phyloP scores from a whole-genome alignment of 2,888 invertebrate species.

The Agrotis puta region DNA sequence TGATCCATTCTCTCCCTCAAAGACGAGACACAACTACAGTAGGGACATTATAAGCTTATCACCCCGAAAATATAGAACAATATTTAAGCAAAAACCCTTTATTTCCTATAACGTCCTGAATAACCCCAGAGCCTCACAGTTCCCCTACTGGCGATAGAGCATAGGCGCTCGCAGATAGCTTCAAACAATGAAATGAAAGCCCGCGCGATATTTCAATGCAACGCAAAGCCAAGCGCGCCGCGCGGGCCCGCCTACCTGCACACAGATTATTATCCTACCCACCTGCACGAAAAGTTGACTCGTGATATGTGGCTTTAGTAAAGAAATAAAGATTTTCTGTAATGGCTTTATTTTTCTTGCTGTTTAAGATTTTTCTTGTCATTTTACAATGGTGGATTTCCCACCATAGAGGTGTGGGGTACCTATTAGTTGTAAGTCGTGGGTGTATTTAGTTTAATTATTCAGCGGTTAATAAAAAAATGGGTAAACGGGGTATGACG shows the following conservation, averaged over 20 bases:
- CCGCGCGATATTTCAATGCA: slow-evolving; percentile 78
- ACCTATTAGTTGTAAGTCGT: no score
- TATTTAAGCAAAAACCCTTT: background rate
- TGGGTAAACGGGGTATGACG: no score
- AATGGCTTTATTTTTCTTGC: slow-evolving; percentile 17
- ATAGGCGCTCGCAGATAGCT: slow-evolving; percentile 77
- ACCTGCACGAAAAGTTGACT: slow-evolving; percentile 43
- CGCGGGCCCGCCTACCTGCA: slow-evolving; percentile 62
- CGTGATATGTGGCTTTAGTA: slow-evolving; percentile 18
- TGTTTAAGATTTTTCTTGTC: background rate
- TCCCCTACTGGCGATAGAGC: slow-evolving; percentile 63
- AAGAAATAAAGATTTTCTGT: slow-evolving; percentile 21
- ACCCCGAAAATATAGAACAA: no score
- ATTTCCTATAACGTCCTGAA: slow-evolving; percentile 14
- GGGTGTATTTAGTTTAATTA: no score
- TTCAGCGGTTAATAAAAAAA: no score
- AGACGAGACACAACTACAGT: no score
- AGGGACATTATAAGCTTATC: no score
- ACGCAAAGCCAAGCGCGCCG: slow-evolving; percentile 63
- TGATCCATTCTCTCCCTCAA: no score
- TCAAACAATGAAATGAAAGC: slow-evolving; percentile 88
- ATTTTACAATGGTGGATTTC: no score
- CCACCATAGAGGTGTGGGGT: no score
- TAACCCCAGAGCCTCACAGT: slow-evolving; percentile 7
- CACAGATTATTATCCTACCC: slow-evolving; percentile 51